phyloP scores from a whole-genome alignment of 2,113 vertebrate species.

The Heterochromis multidens region DNA sequence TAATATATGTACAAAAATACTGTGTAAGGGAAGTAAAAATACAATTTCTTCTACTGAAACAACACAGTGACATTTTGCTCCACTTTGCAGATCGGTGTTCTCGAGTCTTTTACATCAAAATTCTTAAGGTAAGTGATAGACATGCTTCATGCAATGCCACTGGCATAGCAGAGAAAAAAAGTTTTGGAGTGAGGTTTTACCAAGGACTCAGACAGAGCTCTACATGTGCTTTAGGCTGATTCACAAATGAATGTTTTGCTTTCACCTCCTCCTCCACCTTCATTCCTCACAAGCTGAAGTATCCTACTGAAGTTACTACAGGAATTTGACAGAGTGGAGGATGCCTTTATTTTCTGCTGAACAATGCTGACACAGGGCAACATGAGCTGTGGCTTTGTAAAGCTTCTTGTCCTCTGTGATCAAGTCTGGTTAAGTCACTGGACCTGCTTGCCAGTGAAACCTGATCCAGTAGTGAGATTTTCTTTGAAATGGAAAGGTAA shows the following conservation, averaged over 20 bases:
- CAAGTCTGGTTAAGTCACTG: conserved; percentile 54
- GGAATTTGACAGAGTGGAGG: conserved; percentile 29
- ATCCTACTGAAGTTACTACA: conserved; percentile 44
- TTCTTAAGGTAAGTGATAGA: neutral
- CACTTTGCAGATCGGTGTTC: neutral
- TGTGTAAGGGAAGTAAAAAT: neutral
- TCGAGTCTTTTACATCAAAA: neutral
- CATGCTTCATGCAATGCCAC: neutral
- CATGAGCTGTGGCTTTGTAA: conserved; percentile 60
- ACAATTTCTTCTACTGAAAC: neutral
- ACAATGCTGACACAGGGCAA: conserved; percentile 57
- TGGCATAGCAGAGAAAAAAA: neutral
- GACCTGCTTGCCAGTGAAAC: conserved; percentile 49
- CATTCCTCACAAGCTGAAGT: conserved; percentile 17
- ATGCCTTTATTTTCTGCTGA: conserved; percentile 44
- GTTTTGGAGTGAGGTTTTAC: neutral
- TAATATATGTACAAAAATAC: neutral
- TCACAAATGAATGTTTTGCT: conserved; percentile 23
- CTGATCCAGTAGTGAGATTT: conserved; percentile 48
- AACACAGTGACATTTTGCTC: neutral
- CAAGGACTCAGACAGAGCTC: neutral
- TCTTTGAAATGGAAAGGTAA: conserved; percentile 66
- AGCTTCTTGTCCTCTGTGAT: conserved; percentile 53
- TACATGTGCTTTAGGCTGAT: conserved; percentile 13
- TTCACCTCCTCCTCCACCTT: conserved; percentile 23